phyloP scores from a whole-genome alignment of 2,113 vertebrate species.

The Megaceryle torquata region DNA sequence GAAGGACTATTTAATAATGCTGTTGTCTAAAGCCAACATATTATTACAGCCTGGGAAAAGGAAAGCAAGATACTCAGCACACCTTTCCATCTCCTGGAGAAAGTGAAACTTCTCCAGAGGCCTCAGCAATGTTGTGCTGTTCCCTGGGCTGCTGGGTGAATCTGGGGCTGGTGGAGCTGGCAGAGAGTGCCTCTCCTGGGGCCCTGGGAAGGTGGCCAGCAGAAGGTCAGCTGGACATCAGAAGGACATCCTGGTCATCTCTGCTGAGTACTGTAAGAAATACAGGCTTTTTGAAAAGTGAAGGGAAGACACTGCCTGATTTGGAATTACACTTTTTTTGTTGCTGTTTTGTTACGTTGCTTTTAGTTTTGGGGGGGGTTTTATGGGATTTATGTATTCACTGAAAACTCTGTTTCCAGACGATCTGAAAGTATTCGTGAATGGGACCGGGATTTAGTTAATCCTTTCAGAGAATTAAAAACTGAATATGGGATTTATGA shows the following conservation, averaged over 20 bases:
- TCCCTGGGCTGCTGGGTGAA: accelerated
- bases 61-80: background rate
- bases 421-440: background rate
- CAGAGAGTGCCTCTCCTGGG: background rate
- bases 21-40: background rate
- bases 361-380: background rate
- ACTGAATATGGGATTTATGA: background rate
- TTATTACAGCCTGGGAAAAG: background rate
- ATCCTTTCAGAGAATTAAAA: background rate
- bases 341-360: too few relatives aligned
- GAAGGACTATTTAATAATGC: background rate
- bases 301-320: background rate
- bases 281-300: background rate
- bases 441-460: background rate
- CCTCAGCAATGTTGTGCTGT: accelerated
- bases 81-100: background rate
- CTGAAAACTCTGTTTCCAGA: background rate
- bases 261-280: background rate
- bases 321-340: background rate
- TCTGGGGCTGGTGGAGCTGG: background rate
- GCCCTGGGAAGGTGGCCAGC: background rate
- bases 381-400: background rate
- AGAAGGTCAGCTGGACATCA: background rate
- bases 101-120: background rate
- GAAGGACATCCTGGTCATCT: background rate